These are phyloP conservation scores for Noctua comes DNA, from an alignment of 2,888 invertebrate genomes.

Conservation along the genomic window DNA sequence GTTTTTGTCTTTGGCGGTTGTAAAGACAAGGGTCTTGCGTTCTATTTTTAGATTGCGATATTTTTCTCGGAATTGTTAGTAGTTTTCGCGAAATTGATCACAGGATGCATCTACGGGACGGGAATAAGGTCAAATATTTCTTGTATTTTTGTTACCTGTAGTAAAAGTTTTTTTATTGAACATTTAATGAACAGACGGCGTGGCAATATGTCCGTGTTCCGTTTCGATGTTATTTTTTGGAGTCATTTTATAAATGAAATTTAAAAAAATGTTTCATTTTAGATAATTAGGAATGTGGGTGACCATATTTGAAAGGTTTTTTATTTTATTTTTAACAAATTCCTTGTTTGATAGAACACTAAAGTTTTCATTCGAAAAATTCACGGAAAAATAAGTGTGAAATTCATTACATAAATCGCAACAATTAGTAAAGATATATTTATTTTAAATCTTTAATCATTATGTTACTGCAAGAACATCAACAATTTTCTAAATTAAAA, in stretches of 20 bases:
- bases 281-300: conserved; percentile 15
- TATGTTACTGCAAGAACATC: background rate
- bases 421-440: background rate
- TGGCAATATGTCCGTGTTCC: background rate
- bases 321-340: conserved; percentile 26
- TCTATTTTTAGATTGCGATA: conserved; percentile 70
- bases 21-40: conserved; percentile 33
- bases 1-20: conserved; percentile 21
- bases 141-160: conserved; percentile 21
- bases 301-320: conserved; percentile 5
- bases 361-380: conserved; percentile 35
- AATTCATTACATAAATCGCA: background rate
- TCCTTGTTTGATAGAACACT: conserved; percentile 50
- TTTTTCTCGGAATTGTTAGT: conserved; percentile 68
- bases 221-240: conserved; percentile 30
- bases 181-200: conserved; percentile 9
- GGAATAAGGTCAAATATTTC: conserved; percentile 51
- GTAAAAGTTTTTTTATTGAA: conserved; percentile 51
- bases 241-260: conserved; percentile 2
- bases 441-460: background rate
- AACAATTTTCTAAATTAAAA: background rate
- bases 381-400: background rate
- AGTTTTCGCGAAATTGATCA: conserved; percentile 68
- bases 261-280: conserved; percentile 60
- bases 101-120: conserved; percentile 29